These are phyloP conservation scores for Aplysia californica DNA, from an alignment of 1,140 invertebrate species.

Conservation along the genomic window DNA sequence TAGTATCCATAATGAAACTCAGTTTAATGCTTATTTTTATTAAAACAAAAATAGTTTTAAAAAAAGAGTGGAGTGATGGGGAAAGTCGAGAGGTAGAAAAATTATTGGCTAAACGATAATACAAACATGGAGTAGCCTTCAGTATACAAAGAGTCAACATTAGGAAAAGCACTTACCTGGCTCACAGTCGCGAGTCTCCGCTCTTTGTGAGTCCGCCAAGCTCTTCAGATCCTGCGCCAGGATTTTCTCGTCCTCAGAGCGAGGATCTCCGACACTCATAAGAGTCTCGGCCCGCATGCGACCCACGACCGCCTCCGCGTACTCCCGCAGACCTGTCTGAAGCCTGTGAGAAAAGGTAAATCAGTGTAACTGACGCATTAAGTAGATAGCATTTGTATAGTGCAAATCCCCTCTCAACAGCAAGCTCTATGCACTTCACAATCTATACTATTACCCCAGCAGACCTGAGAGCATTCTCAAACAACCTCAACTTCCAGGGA, in stretches of 20 bases:
- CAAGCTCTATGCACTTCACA: too few relatives aligned
- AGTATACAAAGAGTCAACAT: background rate
- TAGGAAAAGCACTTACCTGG: slow-evolving; percentile 36
- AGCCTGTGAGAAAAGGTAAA: slow-evolving; percentile 41
- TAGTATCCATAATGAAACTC: too few relatives aligned
- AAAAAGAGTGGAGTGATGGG: too few relatives aligned
- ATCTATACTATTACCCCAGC: too few relatives aligned
- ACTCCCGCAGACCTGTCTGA: slow-evolving; percentile 48
- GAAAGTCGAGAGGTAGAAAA: background rate
- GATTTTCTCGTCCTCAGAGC: slow-evolving; percentile 59
- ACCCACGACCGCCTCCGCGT: slow-evolving; percentile 54
- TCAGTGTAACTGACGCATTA: too few relatives aligned
- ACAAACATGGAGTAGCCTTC: background rate
- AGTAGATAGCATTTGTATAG: too few relatives aligned
- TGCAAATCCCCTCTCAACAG: too few relatives aligned
- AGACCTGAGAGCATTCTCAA: too few relatives aligned
- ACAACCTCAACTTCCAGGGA: too few relatives aligned
- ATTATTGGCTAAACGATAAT: background rate
- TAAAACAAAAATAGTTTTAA: too few relatives aligned
- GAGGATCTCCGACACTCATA: slow-evolving; percentile 55
- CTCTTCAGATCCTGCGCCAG: slow-evolving; percentile 50
- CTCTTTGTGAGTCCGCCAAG: slow-evolving; percentile 14
- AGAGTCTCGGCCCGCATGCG: slow-evolving; percentile 44
- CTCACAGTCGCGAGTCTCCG: slow-evolving; percentile 17
- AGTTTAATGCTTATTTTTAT: too few relatives aligned